A percentile compares a stretch with the other conserved stretches of the same genome.
phyloP scores from a whole-genome alignment of 2,113 vertebrate genomes.

The Oreamnos americanus region DNA sequence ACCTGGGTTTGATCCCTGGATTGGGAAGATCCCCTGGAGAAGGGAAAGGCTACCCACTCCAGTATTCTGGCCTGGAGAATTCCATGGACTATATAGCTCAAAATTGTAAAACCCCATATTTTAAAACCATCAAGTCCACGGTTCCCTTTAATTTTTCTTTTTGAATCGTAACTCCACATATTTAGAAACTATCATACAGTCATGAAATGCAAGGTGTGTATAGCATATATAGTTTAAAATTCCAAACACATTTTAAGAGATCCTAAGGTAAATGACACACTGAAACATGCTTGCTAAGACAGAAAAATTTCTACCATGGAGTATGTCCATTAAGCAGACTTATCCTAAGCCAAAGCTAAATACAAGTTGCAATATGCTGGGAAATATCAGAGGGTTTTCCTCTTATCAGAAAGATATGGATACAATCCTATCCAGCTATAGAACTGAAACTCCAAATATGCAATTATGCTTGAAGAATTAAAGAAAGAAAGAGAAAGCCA shows the following conservation, averaged over 20 bases:
- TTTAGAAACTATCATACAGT: not conserved
- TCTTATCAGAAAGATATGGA: not conserved
- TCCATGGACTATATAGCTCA: not conserved
- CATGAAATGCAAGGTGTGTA: not conserved
- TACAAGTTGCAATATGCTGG: not conserved
- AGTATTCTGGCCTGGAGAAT: not conserved
- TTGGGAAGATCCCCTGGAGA: not conserved
- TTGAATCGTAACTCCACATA: not conserved
- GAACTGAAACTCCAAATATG: not conserved
- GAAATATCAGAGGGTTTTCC: not conserved
- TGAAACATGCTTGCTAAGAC: not conserved
- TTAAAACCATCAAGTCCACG: not conserved
- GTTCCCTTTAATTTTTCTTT: not conserved
- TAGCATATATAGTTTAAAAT: not conserved
- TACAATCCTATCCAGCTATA: not conserved
- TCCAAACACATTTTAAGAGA: constrained; percentile 14
- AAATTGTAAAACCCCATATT: not conserved
- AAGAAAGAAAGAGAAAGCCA: not conserved
- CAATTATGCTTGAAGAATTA: not conserved
- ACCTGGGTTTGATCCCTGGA: not conserved
- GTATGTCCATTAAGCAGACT: not conserved
- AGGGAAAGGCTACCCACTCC: not conserved
- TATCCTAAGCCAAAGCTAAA: not conserved
- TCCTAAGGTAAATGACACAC: not conserved
- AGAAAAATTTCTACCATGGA: not conserved